Evolutionary conservation across 2,113 vertebrate genomes (phyloP).

Genomic region (Gymnorhina tibicen): DNA sequence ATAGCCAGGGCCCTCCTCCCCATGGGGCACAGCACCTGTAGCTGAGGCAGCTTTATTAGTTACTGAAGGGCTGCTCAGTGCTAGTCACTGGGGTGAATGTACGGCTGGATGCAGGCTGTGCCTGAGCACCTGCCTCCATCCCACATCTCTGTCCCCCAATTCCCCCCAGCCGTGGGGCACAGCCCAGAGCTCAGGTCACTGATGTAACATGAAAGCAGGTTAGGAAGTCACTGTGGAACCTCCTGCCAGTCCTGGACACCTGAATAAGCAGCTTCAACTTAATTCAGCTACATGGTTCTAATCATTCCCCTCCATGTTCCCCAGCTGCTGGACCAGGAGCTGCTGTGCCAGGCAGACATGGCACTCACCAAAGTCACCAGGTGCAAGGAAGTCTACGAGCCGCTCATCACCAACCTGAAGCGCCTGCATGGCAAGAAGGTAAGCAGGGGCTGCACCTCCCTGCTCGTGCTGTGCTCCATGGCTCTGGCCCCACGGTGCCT

Average conservation of each 20-base stretch:
- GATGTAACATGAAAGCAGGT: accelerated
- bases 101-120: accelerated
- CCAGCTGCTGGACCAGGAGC: neutral
- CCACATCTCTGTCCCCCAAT: neutral
- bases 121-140: neutral
- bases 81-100: accelerated
- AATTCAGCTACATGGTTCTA: accelerated
- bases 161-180: neutral
- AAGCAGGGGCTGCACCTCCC: neutral
- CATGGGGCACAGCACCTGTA: neutral
- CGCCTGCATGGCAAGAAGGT: neutral
- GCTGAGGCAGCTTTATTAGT: neutral
- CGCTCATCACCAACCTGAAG: neutral
- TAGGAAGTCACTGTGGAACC: neutral
- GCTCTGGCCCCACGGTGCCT: neutral
- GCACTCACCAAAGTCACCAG: neutral
- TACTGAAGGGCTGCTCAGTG: neutral
- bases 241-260: neutral
- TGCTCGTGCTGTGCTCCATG: accelerated
- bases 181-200: no score
- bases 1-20: accelerated
- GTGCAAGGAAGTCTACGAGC: neutral
- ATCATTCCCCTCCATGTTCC: accelerated
- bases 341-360: constrained; percentile 17
- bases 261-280: neutral